These are phyloP conservation scores for Tamias sibiricus DNA, from an alignment of 2,113 vertebrate genomes.

Conservation along the genomic window DNA sequence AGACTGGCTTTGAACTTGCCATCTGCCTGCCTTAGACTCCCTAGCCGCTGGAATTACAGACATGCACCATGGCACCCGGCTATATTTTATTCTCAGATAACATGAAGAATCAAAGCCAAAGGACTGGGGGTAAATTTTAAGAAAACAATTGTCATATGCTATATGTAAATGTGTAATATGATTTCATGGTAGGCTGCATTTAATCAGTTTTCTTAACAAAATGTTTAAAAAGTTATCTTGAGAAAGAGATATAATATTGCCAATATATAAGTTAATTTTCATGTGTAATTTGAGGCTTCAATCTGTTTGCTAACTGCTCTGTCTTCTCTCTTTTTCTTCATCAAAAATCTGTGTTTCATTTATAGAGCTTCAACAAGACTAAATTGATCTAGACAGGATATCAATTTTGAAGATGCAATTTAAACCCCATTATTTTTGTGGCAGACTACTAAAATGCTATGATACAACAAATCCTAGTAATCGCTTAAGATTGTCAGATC, in stretches of 20 bases:
- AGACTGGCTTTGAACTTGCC: too few relatives aligned
- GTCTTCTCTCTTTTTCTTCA: background rate
- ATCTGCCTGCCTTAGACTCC: too few relatives aligned
- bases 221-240: background rate
- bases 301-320: background rate
- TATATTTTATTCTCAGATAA: too few relatives aligned
- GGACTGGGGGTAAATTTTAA: background rate
- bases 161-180: background rate
- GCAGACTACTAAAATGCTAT: background rate
- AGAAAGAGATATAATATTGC: background rate
- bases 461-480: background rate
- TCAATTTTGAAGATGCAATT: background rate
- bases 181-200: background rate
- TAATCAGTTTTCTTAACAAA: background rate
- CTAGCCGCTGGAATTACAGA: too few relatives aligned
- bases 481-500: background rate
- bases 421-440: background rate
- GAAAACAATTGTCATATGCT: background rate
- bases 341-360: background rate
- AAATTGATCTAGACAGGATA: background rate
- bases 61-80: too few relatives aligned
- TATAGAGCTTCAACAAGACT: background rate
- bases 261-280: background rate
- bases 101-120: too few relatives aligned
- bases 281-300: background rate